Evolutionary conservation across 2,797 vertebrate genomes (phyloP).

Genomic region (Halcyon chelicuti): DNA sequence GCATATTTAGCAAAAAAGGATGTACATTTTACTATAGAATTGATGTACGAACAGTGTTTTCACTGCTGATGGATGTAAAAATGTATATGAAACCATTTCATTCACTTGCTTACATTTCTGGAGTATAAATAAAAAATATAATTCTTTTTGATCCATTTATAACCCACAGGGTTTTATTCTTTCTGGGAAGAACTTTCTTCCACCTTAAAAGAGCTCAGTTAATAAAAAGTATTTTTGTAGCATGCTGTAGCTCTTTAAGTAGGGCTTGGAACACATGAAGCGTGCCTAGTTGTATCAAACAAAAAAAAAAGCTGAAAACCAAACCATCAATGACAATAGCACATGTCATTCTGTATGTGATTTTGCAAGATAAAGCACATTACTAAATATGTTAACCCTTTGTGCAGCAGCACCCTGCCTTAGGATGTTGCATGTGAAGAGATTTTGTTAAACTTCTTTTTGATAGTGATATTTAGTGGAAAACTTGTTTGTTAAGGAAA

Average conservation of each 20-base stretch:
- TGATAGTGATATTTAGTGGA: not conserved
- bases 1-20: conserved; percentile 74
- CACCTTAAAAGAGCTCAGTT: conserved; percentile 51
- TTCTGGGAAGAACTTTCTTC: conserved; percentile 70
- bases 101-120: conserved; percentile 83
- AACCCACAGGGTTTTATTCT: conserved; percentile 80
- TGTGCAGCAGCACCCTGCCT: not conserved
- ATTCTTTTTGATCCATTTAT: conserved; percentile 85
- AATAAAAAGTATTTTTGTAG: conserved; percentile 36
- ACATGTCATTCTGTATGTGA: not conserved
- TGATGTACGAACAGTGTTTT: conserved; percentile 85
- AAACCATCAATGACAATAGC: not conserved
- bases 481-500: not conserved
- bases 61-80: conserved; percentile 86
- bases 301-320: not conserved
- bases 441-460: not conserved
- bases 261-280: not conserved
- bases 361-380: not conserved
- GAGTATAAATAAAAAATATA: conserved; percentile 86
- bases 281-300: not conserved
- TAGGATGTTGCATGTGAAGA: not conserved
- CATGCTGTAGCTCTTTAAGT: conserved; percentile 52
- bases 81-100: conserved; percentile 86
- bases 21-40: conserved; percentile 83
- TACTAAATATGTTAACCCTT: not conserved